These are phyloP conservation scores for Physella acuta DNA, from an alignment of 1,140 invertebrate species.

Conservation along the genomic window DNA sequence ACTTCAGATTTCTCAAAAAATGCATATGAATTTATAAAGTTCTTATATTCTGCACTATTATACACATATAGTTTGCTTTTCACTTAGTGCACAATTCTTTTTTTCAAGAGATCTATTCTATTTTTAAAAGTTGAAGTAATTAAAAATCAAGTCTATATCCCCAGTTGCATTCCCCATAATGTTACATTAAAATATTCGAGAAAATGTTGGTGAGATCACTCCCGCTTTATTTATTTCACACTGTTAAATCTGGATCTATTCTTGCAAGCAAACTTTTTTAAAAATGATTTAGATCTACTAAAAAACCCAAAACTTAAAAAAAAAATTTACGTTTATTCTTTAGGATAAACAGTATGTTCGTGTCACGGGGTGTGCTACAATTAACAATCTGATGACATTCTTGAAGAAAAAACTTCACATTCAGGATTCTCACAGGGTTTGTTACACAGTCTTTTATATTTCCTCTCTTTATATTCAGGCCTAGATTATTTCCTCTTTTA, in stretches of 20 bases:
- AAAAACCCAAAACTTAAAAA: neutral
- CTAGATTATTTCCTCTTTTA: neutral
- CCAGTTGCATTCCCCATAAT: too few relatives aligned
- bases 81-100: too few relatives aligned
- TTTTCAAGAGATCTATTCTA: too few relatives aligned
- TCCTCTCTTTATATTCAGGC: neutral
- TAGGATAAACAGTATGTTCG: conserved; percentile 39
- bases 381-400: conserved; percentile 34
- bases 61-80: too few relatives aligned
- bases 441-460: too few relatives aligned
- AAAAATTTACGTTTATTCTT: conserved; percentile 1
- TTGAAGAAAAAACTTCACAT: conserved; percentile 38
- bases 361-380: conserved; percentile 39
- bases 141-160: too few relatives aligned
- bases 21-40: too few relatives aligned
- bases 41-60: too few relatives aligned
- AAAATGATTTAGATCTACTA: neutral
- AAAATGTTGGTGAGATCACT: neutral
- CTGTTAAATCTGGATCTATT: neutral
- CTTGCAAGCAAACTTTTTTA: neutral
- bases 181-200: neutral
- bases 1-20: too few relatives aligned
- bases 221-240: neutral
- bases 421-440: conserved; percentile 33
- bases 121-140: too few relatives aligned